phyloP scores from a whole-genome alignment of 2,113 vertebrate genomes.

The Chaenogobius annularis region DNA sequence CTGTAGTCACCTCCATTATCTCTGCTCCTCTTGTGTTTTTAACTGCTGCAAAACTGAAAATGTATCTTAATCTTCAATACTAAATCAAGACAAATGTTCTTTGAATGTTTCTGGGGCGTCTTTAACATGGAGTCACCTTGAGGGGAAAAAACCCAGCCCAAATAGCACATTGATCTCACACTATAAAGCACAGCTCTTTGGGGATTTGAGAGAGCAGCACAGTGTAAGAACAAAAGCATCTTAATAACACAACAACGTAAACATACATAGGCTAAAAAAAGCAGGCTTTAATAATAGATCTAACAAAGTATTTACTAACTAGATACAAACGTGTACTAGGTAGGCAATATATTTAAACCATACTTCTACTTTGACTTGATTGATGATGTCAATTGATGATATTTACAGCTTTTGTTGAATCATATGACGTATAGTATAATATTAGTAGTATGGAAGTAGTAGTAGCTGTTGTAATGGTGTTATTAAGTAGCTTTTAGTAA shows the following conservation, averaged over 20 bases:
- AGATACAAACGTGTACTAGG: background rate
- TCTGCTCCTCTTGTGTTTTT: constrained; percentile 16
- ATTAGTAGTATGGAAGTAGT: too few relatives aligned
- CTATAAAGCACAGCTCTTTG: constrained; percentile 55
- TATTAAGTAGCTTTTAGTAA: too few relatives aligned
- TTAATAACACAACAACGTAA: constrained; percentile 56
- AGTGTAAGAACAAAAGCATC: constrained; percentile 38
- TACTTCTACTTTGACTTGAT: too few relatives aligned
- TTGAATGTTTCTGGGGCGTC: constrained; percentile 65
- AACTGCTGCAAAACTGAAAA: constrained; percentile 31
- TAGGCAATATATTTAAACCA: background rate
- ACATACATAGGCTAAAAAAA: constrained; percentile 52
- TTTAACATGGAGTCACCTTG: constrained; percentile 68
- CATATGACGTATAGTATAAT: too few relatives aligned
- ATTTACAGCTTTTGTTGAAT: too few relatives aligned
- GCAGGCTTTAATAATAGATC: constrained; percentile 20
- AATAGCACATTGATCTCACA: constrained; percentile 62
- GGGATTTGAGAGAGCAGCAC: constrained; percentile 41
- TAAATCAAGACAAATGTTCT: constrained; percentile 58
- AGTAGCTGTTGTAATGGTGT: too few relatives aligned
- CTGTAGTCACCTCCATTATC: constrained; percentile 25
- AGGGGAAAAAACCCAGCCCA: constrained; percentile 50
- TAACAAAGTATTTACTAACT: background rate
- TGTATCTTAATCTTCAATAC: constrained; percentile 65
- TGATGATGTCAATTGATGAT: too few relatives aligned